Conservation (phyloP, 2,888 invertebrate species). For the Norana najaformis region DNA sequence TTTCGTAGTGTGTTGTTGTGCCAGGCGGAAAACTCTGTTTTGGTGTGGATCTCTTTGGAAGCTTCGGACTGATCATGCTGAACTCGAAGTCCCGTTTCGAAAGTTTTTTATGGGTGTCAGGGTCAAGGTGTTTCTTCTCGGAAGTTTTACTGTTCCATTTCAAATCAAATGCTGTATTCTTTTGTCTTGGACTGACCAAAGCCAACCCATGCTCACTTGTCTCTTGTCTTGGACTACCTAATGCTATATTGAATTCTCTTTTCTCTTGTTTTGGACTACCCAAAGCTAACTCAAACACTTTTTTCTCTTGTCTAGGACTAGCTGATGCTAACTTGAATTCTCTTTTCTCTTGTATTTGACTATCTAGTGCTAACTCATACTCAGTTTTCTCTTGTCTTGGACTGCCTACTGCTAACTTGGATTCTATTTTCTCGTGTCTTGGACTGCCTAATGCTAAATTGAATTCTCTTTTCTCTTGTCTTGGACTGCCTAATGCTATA, state of each 20-base stretch:
- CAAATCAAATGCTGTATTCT: neutral
- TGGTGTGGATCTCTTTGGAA: neutral
- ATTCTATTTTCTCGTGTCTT: neutral
- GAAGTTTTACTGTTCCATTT: too few species aligned
- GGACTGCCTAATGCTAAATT: neutral
- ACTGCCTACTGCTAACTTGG: neutral
- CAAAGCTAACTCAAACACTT: too few species aligned
- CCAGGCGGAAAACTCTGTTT: neutral
- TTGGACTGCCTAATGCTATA: neutral
- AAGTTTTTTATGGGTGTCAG: neutral
- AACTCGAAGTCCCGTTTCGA: neutral
- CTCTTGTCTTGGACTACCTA: neutral
- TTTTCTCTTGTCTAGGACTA: too few species aligned
- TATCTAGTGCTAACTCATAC: neutral
- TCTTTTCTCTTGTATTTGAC: neutral
- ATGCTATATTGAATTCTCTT: too few species aligned
- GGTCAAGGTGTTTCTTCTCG: neutral
- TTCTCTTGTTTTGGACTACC: too few species aligned
- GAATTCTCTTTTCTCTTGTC: neutral
- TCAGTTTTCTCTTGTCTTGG: neutral
- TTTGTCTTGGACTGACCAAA: neutral
- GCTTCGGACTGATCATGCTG: neutral
- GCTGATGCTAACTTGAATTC: too few species aligned
- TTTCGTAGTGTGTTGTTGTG: neutral
- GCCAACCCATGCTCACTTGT: neutral